Percentiles rank a stretch among this genome's conserved stretches.
phyloP scores from a whole-genome alignment of 2,113 vertebrate genomes.

The Lampris incognitus region DNA sequence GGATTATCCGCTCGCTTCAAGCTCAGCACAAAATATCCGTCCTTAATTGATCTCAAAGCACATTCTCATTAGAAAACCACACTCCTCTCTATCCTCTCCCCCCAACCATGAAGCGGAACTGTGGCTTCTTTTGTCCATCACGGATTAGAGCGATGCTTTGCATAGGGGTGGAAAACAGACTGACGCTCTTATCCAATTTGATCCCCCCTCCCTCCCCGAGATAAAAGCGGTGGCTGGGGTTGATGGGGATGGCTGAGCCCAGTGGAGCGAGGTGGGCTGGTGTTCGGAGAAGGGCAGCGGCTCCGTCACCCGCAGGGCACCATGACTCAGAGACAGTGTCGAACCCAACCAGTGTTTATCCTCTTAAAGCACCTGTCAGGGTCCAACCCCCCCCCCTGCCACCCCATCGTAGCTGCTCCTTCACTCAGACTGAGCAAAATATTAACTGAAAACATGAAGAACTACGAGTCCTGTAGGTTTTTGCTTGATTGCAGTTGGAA shows the following conservation, averaged over 20 bases:
- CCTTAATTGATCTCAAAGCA: slow-evolving; percentile 30
- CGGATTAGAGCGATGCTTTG: neutral
- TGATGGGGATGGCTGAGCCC: no score
- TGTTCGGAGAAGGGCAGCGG: neutral
- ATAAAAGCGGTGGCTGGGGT: neutral
- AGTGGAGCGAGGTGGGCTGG: neutral
- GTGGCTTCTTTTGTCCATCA: slow-evolving; percentile 19
- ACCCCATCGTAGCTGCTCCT: no score
- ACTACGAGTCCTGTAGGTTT: no score
- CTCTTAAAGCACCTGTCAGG: slow-evolving; percentile 39
- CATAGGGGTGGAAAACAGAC: neutral
- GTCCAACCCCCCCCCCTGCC: slow-evolving; percentile 8
- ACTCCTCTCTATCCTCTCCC: slow-evolving; percentile 1
- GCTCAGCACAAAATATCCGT: slow-evolving; percentile 12
- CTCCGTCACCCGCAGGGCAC: slow-evolving; percentile 7
- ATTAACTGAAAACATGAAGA: no score
- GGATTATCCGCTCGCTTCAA: slow-evolving; percentile 22
- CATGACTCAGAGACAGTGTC: slow-evolving; percentile 33
- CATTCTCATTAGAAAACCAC: slow-evolving; percentile 24
- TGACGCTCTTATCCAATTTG: slow-evolving; percentile 16
- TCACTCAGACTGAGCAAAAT: no score
- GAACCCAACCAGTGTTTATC: slow-evolving; percentile 33
- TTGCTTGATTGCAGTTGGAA: no score
- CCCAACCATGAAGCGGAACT: slow-evolving; percentile 4
- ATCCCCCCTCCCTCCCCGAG: neutral